Percentiles rank a stretch among this genome's conserved stretches.
Evolutionary conservation across 2,797 vertebrate genomes (phyloP).

Genomic region (Euthynnus affinis): DNA sequence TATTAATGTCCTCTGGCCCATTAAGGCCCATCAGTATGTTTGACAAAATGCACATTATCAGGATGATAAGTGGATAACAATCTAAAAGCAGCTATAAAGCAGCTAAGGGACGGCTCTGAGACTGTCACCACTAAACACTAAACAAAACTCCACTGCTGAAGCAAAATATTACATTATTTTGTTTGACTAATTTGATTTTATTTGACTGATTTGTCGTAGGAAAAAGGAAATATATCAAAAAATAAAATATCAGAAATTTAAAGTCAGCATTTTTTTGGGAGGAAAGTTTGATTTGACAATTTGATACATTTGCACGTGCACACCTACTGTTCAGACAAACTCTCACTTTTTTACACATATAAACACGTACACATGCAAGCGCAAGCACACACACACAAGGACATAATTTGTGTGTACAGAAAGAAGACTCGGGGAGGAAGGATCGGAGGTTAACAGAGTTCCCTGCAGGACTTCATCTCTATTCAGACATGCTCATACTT

Average conservation of each 20-base stretch:
- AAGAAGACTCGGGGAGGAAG: background rate
- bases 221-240: background rate
- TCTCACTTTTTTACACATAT: conserved; percentile 10
- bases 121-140: background rate
- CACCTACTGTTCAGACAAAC: background rate
- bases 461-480: conserved; percentile 62
- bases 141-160: too few relatives aligned
- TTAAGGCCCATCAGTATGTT: conserved; percentile 50
- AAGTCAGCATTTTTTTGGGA: too few relatives aligned
- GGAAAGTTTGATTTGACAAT: background rate
- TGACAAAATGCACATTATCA: conserved; percentile 31
- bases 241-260: background rate
- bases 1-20: conserved; percentile 65
- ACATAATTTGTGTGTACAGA: conserved; percentile 10
- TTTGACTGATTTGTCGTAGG: background rate
- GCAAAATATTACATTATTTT: background rate
- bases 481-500: conserved; percentile 59
- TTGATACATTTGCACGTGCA: background rate
- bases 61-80: conserved; percentile 26
- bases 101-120: background rate
- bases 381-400: conserved; percentile 5
- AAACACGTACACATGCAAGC: background rate
- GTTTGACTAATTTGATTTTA: background rate
- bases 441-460: conserved; percentile 76
- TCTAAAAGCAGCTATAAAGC: conserved; percentile 23